These are phyloP conservation scores for Dasyurus viverrinus DNA, from an alignment of 2,113 vertebrate species.

Conservation along the genomic window DNA sequence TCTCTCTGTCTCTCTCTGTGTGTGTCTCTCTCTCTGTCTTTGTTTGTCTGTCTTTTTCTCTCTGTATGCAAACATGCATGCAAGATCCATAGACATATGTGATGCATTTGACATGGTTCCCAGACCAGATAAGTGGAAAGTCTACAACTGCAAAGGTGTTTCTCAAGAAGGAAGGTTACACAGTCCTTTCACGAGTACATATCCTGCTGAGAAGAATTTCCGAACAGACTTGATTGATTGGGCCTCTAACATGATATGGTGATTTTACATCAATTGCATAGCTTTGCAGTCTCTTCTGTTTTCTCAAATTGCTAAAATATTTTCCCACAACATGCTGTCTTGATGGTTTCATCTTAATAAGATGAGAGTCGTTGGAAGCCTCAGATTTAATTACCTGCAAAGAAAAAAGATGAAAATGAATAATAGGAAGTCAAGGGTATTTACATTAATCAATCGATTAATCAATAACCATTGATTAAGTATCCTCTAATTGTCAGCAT, in stretches of 20 bases:
- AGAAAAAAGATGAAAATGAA: slow-evolving; percentile 60
- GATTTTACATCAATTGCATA: slow-evolving; percentile 80
- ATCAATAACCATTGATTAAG: background rate
- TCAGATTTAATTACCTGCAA: slow-evolving; percentile 91
- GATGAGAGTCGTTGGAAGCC: slow-evolving; percentile 78
- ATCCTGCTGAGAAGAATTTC: slow-evolving; percentile 97
- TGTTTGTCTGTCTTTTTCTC: background rate
- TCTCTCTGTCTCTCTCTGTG: background rate
- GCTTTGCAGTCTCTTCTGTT: slow-evolving; percentile 68
- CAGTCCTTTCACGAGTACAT: slow-evolving; percentile 80
- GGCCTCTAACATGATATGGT: slow-evolving; percentile 92
- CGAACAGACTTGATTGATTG: slow-evolving; percentile 95
- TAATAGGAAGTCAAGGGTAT: slow-evolving; percentile 1
- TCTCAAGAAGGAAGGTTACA: slow-evolving; percentile 60
- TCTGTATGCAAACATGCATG: background rate
- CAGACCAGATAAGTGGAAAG: slow-evolving; percentile 24
- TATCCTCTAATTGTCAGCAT: background rate
- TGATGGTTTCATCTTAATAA: slow-evolving; percentile 83
- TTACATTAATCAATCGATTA: background rate
- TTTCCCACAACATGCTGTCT: slow-evolving; percentile 79
- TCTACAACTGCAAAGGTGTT: background rate
- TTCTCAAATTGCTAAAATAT: slow-evolving; percentile 79
- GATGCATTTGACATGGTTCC: slow-evolving; percentile 47
- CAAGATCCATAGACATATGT: slow-evolving; percentile 34
- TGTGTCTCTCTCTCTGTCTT: background rate